These are phyloP conservation scores for Calliopsis andreniformis DNA, from an alignment of 1,140 invertebrate species.

Conservation along the genomic window DNA sequence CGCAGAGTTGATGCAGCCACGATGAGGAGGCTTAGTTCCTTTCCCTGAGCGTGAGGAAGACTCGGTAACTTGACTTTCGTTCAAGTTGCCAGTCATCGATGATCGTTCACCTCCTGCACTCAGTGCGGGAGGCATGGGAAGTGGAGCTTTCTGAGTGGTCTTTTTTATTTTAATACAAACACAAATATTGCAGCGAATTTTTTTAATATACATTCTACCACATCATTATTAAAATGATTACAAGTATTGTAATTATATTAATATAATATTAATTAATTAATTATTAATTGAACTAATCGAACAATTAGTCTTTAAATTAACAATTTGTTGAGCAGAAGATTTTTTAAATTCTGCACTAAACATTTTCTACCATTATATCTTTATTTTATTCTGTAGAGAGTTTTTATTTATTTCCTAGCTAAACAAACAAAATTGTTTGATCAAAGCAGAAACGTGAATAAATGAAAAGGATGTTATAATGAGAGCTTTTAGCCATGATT, in stretches of 20 bases:
- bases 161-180: background rate
- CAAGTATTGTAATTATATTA: too few species aligned
- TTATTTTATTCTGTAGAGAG: too few species aligned
- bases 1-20: slow-evolving; percentile 77
- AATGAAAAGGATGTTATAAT: slow-evolving; percentile 39
- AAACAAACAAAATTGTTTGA: slow-evolving; percentile 19
- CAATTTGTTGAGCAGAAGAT: too few species aligned
- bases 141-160: slow-evolving; percentile 79
- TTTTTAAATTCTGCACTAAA: too few species aligned
- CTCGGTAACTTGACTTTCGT: slow-evolving; percentile 32
- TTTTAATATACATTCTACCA: too few species aligned
- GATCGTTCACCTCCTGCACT: slow-evolving; percentile 77
- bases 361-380: too few species aligned
- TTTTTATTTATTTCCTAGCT: too few species aligned
- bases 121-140: slow-evolving; percentile 67
- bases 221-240: too few species aligned
- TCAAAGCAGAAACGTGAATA: slow-evolving; percentile 34
- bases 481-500: slow-evolving; percentile 18
- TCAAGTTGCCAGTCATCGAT: slow-evolving; percentile 74
- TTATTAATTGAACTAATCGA: too few species aligned
- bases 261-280: too few species aligned
- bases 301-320: too few species aligned
- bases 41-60: slow-evolving; percentile 81
- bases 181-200: too few species aligned
- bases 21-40: slow-evolving; percentile 78